Evolutionary conservation across 2,797 vertebrate genomes (phyloP).

Genomic region (Momotus momota): DNA sequence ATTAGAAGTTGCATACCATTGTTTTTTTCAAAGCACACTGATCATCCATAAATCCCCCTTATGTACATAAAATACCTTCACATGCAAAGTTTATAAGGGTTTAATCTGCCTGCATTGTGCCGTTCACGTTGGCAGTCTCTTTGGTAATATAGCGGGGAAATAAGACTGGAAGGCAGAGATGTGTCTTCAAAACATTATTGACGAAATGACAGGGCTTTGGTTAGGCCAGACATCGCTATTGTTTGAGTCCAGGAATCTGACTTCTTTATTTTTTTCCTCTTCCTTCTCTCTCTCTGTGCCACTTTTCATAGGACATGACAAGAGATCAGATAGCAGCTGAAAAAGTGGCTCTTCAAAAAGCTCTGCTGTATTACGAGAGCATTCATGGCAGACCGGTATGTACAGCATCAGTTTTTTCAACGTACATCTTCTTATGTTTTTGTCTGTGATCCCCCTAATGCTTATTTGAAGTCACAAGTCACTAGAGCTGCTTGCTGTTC

Average conservation of each 20-base stretch:
- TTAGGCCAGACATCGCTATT: neutral
- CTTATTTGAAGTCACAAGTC: neutral
- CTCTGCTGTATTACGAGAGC: conserved; percentile 93
- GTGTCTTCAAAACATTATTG: neutral
- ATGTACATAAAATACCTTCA: neutral
- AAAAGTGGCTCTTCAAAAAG: conserved; percentile 95
- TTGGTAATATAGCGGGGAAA: neutral
- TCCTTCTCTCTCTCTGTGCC: neutral
- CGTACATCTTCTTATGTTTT: neutral
- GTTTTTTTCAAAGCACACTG: neutral
- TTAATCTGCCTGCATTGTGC: neutral
- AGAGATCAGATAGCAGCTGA: conserved; percentile 94
- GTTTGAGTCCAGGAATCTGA: neutral
- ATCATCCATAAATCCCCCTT: neutral
- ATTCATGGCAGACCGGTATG: conserved; percentile 95
- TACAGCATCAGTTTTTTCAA: neutral
- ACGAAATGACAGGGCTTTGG: neutral
- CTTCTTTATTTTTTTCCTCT: neutral
- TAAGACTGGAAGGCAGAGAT: neutral
- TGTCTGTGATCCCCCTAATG: neutral
- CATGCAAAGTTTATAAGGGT: neutral
- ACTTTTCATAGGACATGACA: conserved; percentile 92
- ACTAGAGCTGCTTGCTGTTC: neutral
- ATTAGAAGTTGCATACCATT: neutral
- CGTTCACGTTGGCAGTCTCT: neutral